Evolutionary conservation across 1,140 invertebrate genomes (phyloP).

Genomic region (Batillaria attramentaria): DNA sequence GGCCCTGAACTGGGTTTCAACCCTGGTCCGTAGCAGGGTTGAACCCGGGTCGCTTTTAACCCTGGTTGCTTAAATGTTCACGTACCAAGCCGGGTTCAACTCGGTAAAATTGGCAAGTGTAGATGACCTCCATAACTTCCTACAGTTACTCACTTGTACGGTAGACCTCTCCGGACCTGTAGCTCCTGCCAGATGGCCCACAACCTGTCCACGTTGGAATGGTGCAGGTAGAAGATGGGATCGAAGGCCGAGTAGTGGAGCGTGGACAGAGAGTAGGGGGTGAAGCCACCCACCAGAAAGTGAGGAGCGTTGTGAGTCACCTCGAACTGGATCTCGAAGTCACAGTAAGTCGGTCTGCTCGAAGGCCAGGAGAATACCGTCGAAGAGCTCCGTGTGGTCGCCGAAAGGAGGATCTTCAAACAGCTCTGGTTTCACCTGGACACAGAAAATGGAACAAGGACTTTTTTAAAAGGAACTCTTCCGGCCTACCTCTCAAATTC

Average conservation of each 20-base stretch:
- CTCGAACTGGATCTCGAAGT: slow-evolving; percentile 46
- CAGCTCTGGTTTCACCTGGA: slow-evolving; percentile 14
- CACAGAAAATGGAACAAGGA: neutral
- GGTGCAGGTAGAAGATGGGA: slow-evolving; percentile 49
- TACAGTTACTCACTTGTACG: slow-evolving; percentile 41
- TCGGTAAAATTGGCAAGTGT: no score
- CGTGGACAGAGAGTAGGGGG: slow-evolving; percentile 38
- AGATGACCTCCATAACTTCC: no score
- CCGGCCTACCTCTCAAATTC: no score
- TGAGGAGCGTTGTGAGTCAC: slow-evolving; percentile 43
- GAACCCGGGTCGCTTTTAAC: no score
- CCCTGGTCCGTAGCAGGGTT: no score
- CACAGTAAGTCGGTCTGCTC: slow-evolving; percentile 44
- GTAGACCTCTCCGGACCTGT: slow-evolving; percentile 35
- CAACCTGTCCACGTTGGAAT: slow-evolving; percentile 42
- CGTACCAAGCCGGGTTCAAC: no score
- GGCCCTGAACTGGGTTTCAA: no score
- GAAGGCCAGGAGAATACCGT: slow-evolving; percentile 39
- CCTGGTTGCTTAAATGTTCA: no score
- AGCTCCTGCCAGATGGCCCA: slow-evolving; percentile 54
- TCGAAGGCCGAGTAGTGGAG: slow-evolving; percentile 43
- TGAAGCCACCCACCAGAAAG: slow-evolving; percentile 43
- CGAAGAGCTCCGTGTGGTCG: slow-evolving; percentile 37
- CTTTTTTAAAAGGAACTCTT: no score
- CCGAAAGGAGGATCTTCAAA: slow-evolving; percentile 32